Conservation (phyloP, 2,797 vertebrate genomes). For the Rhyacichthys aspro region DNA sequence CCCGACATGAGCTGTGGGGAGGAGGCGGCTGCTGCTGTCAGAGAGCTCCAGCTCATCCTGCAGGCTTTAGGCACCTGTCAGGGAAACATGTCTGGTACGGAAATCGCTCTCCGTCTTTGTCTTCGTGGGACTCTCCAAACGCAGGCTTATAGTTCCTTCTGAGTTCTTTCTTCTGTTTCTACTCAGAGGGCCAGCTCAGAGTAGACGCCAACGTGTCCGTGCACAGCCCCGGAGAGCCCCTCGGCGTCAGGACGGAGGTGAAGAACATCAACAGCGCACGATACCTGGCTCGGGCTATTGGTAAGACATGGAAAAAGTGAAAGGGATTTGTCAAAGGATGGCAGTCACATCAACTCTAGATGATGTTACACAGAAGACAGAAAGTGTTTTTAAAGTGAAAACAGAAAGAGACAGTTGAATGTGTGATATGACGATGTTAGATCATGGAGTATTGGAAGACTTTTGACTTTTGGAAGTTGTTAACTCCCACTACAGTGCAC, state of each 20-base stretch:
- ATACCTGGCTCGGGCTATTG: slow-evolving; percentile 85
- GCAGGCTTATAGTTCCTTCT: slow-evolving; percentile 11
- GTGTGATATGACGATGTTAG: too few relatives aligned
- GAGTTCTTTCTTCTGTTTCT: slow-evolving; percentile 1
- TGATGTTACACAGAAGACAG: not conserved
- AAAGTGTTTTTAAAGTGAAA: not conserved
- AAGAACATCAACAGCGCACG: slow-evolving; percentile 97
- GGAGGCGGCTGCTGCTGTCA: slow-evolving; percentile 92
- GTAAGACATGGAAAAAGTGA: slow-evolving; percentile 29
- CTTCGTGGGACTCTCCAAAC: not conserved
- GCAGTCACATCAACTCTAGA: not conserved
- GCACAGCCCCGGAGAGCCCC: slow-evolving; percentile 87
- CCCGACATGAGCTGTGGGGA: slow-evolving; percentile 95
- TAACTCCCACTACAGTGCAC: too few relatives aligned
- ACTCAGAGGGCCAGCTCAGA: slow-evolving; percentile 93
- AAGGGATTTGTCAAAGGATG: not conserved
- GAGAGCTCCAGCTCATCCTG: slow-evolving; percentile 96
- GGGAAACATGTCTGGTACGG: slow-evolving; percentile 95
- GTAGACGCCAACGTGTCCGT: slow-evolving; percentile 98
- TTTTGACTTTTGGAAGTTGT: too few relatives aligned
- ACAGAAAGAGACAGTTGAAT: too few relatives aligned
- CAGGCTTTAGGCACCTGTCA: slow-evolving; percentile 94
- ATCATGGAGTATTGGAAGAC: too few relatives aligned
- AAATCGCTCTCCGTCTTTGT: slow-evolving; percentile 26
- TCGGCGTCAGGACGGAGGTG: slow-evolving; percentile 93